These are phyloP conservation scores for Heteromyza rotundicornis DNA, from an alignment of 2,888 invertebrate genomes.

Conservation along the genomic window DNA sequence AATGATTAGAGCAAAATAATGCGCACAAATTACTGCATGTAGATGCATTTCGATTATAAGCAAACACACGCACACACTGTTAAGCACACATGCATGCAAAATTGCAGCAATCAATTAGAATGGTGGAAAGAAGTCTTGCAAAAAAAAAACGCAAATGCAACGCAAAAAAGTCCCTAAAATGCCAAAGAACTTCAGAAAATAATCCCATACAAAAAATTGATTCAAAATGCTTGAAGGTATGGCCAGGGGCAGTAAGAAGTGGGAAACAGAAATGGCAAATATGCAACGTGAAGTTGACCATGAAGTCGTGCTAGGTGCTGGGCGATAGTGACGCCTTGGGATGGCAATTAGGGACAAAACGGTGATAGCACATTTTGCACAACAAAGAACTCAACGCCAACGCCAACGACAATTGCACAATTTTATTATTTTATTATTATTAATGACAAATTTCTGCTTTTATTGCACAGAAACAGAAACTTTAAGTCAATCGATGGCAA, in stretches of 20 bases:
- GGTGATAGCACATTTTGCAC: not conserved
- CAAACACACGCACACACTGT: not conserved
- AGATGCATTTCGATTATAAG: not conserved
- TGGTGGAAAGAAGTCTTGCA: slow-evolving; percentile 20
- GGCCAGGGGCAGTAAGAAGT: too few relatives aligned
- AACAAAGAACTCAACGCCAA: not conserved
- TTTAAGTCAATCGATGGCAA: slow-evolving; percentile 12
- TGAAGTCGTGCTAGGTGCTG: not conserved
- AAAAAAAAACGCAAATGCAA: slow-evolving; percentile 39
- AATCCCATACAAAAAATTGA: slow-evolving; percentile 38
- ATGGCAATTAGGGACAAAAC: not conserved
- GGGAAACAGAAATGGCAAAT: too few relatives aligned
- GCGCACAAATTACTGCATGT: slow-evolving; percentile 38
- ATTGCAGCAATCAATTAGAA: slow-evolving; percentile 48
- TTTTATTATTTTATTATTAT: slow-evolving; percentile 28
- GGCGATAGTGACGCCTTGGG: too few relatives aligned
- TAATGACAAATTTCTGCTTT: slow-evolving; percentile 46
- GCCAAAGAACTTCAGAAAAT: slow-evolving; percentile 49
- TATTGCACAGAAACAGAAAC: slow-evolving; percentile 24
- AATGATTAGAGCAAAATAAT: slow-evolving; percentile 49
- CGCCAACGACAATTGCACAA: not conserved
- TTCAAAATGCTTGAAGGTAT: not conserved
- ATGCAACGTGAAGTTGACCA: too few relatives aligned
- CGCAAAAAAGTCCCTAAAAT: slow-evolving; percentile 46
- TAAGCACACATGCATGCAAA: not conserved